Conservation (phyloP, 53 echinoderm and acorn worm species). For the Stichopus horrens region DNA sequence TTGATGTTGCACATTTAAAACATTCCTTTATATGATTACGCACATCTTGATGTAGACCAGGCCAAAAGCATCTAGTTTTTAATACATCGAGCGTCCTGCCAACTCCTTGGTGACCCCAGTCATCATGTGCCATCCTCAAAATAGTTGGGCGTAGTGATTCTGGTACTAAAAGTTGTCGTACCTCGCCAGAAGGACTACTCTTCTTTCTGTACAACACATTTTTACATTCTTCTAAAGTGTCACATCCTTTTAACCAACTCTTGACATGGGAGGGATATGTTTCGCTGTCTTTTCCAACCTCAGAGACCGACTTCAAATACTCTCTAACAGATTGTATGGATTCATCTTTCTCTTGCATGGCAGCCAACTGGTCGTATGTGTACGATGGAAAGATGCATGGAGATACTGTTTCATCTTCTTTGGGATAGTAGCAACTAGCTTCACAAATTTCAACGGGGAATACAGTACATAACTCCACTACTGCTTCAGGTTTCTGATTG, state of each 20-base stretch:
- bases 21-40: slow-evolving; percentile 49
- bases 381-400: slow-evolving; percentile 8
- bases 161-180: slow-evolving; percentile 48
- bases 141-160: slow-evolving; percentile 16
- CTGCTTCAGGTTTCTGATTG: not conserved
- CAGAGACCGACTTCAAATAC: not conserved
- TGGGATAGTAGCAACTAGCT: not conserved
- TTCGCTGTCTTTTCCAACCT: not conserved
- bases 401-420: not conserved
- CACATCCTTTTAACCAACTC: slow-evolving; percentile 24
- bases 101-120: slow-evolving; percentile 58
- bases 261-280: not conserved
- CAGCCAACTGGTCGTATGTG: not conserved
- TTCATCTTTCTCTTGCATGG: not conserved
- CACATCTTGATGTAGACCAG: slow-evolving; percentile 50
- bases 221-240: not conserved
- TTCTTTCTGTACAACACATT: slow-evolving; percentile 2
- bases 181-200: not conserved
- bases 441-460: not conserved
- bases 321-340: not conserved
- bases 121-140: slow-evolving; percentile 39
- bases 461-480: not conserved
- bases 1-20: slow-evolving; percentile 52
- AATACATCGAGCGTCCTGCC: slow-evolving; percentile 46
- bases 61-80: slow-evolving; percentile 60